These are phyloP conservation scores for Aix galericulata DNA, from an alignment of 2,113 vertebrate species.

Conservation along the genomic window DNA sequence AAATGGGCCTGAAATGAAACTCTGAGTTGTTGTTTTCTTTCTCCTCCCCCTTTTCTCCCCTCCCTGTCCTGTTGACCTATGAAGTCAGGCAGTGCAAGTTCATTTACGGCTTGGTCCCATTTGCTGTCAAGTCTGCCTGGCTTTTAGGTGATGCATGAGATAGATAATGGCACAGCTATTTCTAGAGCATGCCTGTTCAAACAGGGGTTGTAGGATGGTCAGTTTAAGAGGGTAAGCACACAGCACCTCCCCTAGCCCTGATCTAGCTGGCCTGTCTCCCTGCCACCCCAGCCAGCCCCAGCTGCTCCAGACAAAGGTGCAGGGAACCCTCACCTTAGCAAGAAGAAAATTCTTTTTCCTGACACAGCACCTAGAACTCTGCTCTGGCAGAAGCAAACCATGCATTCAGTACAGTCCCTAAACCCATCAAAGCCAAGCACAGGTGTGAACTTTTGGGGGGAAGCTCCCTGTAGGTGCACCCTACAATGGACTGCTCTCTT, in stretches of 20 bases:
- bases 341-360: neutral
- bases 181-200: neutral
- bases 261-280: neutral
- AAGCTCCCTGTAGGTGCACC: neutral
- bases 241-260: neutral
- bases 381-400: neutral
- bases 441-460: neutral
- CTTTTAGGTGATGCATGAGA: neutral
- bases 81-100: neutral
- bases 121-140: neutral
- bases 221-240: neutral
- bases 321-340: accelerated
- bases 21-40: neutral
- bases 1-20: neutral
- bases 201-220: neutral
- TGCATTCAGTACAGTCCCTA: accelerated
- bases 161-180: neutral
- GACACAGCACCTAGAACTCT: neutral
- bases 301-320: neutral
- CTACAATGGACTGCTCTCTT: neutral
- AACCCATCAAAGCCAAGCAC: neutral
- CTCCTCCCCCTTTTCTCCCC: neutral
- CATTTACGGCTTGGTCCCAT: neutral
- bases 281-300: neutral
- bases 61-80: neutral